Conservation (phyloP, 1,140 invertebrate genomes). For the Hormaphis cornu region DNA sequence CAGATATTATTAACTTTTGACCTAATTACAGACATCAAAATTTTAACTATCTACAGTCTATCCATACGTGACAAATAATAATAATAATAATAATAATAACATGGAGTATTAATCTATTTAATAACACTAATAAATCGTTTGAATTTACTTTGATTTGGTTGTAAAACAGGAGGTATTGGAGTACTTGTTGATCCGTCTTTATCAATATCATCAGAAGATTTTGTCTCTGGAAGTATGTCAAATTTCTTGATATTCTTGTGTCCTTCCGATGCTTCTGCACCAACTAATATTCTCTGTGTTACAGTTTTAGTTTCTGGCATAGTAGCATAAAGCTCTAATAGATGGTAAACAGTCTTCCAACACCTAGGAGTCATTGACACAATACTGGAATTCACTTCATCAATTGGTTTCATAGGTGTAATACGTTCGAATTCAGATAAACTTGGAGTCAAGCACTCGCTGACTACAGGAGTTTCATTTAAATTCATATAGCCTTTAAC, state of each 20-base stretch:
- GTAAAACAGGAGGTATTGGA: constrained; percentile 36
- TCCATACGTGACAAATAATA: no score
- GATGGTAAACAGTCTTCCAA: constrained; percentile 88
- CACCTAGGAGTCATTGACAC: constrained; percentile 59
- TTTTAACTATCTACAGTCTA: no score
- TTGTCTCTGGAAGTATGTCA: constrained; percentile 43
- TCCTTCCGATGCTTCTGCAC: constrained; percentile 46
- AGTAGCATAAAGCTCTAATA: constrained; percentile 85
- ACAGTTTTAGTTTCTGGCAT: constrained; percentile 91
- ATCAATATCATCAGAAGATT: constrained; percentile 45
- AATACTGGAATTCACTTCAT: constrained; percentile 13
- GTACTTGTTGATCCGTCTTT: constrained; percentile 38
- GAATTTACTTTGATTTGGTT: constrained; percentile 38
- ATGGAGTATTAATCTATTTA: no score
- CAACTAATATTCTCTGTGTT: constrained; percentile 47
- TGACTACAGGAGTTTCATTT: constrained; percentile 47
- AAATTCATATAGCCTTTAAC: constrained; percentile 67
- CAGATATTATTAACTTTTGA: no score
- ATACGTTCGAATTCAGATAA: constrained; percentile 25
- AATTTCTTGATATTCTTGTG: constrained; percentile 47
- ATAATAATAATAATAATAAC: no score
- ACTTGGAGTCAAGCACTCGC: constrained; percentile 14
- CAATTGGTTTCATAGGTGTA: constrained; percentile 28
- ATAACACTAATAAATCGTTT: no score
- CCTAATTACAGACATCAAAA: no score